Evolutionary conservation across 2,113 vertebrate species (phyloP).

Genomic region (Gracilinanus agilis): DNA sequence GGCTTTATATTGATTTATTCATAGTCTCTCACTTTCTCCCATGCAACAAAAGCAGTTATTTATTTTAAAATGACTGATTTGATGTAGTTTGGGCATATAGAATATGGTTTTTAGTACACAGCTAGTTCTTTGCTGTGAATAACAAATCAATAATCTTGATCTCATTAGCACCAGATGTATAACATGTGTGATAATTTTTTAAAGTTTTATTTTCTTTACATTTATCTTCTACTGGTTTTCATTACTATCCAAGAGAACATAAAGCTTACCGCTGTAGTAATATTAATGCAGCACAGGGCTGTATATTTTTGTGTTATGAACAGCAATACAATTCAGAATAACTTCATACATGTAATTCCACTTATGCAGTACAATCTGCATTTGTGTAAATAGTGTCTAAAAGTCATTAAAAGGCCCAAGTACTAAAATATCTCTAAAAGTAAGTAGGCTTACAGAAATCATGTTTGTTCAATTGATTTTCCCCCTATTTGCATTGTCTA

Average conservation of each 20-base stretch:
- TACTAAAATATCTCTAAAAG: not conserved
- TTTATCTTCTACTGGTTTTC: not conserved
- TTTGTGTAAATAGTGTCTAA: not conserved
- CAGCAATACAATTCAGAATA: not conserved
- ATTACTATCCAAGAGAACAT: not conserved
- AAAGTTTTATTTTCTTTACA: not conserved
- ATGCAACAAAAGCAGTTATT: not conserved
- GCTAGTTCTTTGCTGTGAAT: fast-evolving
- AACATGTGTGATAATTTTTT: not conserved
- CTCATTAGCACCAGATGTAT: not conserved
- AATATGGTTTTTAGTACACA: not conserved
- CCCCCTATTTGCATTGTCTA: fast-evolving
- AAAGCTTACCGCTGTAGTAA: not conserved
- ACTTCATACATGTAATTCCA: not conserved
- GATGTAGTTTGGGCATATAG: not conserved
- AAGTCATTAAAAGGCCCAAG: too few relatives aligned
- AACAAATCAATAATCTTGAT: not conserved
- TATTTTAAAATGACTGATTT: not conserved
- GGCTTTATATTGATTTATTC: not conserved
- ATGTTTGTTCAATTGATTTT: fast-evolving
- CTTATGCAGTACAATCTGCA: not conserved
- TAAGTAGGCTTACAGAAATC: not conserved
- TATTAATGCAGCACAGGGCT: not conserved
- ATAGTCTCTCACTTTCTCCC: not conserved
- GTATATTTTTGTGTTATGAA: not conserved